Percentiles rank a stretch among this genome's conserved stretches.
Conservation (phyloP, 92 coral and sea anemone genomes). For the Umimayanthus kanabou region DNA sequence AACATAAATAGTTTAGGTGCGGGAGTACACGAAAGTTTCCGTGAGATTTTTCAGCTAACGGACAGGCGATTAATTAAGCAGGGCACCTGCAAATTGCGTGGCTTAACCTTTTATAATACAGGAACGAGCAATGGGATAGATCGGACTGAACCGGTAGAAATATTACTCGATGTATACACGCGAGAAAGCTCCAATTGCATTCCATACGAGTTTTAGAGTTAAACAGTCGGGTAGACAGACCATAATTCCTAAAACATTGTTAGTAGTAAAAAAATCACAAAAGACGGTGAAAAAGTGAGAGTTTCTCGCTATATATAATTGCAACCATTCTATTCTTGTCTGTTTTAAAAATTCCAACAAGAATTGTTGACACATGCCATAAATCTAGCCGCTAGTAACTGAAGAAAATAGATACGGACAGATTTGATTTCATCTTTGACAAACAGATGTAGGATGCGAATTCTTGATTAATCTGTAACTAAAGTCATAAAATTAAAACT, state of each 20-base stretch:
- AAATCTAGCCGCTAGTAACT: neutral
- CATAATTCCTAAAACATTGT: neutral
- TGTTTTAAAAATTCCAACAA: too few species aligned
- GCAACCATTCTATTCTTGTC: too few species aligned
- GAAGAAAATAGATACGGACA: neutral
- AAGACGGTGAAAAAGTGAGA: neutral
- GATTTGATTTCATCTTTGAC: neutral
- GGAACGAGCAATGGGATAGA: conserved; percentile 1
- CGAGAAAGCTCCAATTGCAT: conserved; percentile 16
- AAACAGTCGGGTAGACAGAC: neutral
- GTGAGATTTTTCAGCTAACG: conserved; percentile 31
- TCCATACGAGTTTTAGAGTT: neutral
- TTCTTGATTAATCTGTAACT: neutral
- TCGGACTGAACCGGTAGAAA: conserved; percentile 2
- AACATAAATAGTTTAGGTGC: conserved; percentile 3
- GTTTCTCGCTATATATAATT: neutral
- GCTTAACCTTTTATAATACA: conserved; percentile 20
- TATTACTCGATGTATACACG: neutral
- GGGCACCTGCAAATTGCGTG: conserved; percentile 35
- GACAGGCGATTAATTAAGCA: conserved; percentile 28
- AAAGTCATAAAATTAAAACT: neutral
- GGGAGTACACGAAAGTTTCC: conserved; percentile 32
- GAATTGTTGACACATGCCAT: too few species aligned
- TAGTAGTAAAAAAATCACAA: too few species aligned
- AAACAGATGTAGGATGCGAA: neutral